These are phyloP conservation scores for Anas acuta DNA, from an alignment of 2,797 vertebrate genomes.

Conservation along the genomic window DNA sequence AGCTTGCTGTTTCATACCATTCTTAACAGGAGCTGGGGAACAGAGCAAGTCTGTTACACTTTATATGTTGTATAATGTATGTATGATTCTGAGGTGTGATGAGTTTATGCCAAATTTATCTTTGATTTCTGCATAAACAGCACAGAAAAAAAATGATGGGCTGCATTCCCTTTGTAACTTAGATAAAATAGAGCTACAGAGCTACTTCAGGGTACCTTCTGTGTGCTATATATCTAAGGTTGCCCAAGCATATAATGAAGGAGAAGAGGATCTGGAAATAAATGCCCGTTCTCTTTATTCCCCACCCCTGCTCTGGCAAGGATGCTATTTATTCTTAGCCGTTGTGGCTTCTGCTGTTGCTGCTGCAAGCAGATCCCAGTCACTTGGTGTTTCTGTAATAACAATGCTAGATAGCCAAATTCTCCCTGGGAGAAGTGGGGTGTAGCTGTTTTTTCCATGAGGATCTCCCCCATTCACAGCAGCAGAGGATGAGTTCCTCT, in stretches of 20 bases:
- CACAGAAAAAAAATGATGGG: conserved; percentile 48
- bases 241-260: conserved; percentile 46
- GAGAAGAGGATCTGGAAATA: conserved; percentile 62
- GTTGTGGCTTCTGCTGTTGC: conserved; percentile 3
- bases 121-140: conserved; percentile 71
- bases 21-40: conserved; percentile 53
- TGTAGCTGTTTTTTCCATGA: neutral
- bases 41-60: conserved; percentile 53
- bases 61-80: conserved; percentile 59
- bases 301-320: conserved; percentile 1
- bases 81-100: conserved; percentile 64
- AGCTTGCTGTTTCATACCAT: conserved; percentile 61
- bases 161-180: conserved; percentile 57
- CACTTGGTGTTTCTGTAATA: conserved; percentile 18
- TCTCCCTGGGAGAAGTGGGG: neutral
- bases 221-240: conserved; percentile 30
- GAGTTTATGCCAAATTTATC: conserved; percentile 72
- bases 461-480: neutral
- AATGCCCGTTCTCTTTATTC: conserved; percentile 26
- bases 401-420: conserved; percentile 3
- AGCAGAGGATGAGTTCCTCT: neutral
- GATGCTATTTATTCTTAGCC: conserved; percentile 55
- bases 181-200: conserved; percentile 42
- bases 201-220: conserved; percentile 56
- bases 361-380: neutral